Base-by-base conservation (phyloP, 2,888 invertebrate genomes). In the Saturnia japonica region DNA sequence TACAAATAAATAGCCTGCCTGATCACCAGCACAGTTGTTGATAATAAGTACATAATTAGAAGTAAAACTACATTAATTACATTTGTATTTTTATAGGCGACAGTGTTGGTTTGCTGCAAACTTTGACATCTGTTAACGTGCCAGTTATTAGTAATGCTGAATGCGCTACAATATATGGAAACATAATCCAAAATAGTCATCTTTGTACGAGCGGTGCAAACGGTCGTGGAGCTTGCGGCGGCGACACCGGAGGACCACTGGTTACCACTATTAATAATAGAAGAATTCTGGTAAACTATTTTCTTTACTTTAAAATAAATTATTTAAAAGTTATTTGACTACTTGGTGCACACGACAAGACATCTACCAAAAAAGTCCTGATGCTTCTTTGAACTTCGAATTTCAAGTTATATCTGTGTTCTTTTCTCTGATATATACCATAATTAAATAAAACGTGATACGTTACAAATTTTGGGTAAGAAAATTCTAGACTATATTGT, bases 161-260 rank as follows among this genome's bases (percentile, higher is more conserved):
- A 8, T 89, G 88, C 70, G 66, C 74, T 1, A 68, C 70, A 19
- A 70, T 71, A 8, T 88, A 74, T 72, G 72, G 77, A 16, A 72
- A 72, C 51, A 19, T 80, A n/a, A 78, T 88, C 22, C 82, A 83
- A 43, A 72, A 72, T 45, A 77, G 77, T 25, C 84, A 85, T 70
- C 73, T 90, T 67, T 90, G 88, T 72, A 87, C 86, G 22, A 83
- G 78, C 68, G 86, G 86, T 0, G 77, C 79, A 22, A 84, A 82
- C 16, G 79, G 84, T 0, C 78, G 80, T 12, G 85, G 87, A 19
- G 76, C 85, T 40, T 90, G 88, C 71, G 79, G 79, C 0, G 88
- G 88, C 0, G 87, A 88, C 67, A 79, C 84, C 2, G 88, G 87
- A 0, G 87, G 86, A 9, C 88, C 85, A 16, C 77, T 86, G 11